Evolutionary conservation across 1,140 invertebrate genomes (phyloP).

Genomic region (Himalopsyche phryganea): DNA sequence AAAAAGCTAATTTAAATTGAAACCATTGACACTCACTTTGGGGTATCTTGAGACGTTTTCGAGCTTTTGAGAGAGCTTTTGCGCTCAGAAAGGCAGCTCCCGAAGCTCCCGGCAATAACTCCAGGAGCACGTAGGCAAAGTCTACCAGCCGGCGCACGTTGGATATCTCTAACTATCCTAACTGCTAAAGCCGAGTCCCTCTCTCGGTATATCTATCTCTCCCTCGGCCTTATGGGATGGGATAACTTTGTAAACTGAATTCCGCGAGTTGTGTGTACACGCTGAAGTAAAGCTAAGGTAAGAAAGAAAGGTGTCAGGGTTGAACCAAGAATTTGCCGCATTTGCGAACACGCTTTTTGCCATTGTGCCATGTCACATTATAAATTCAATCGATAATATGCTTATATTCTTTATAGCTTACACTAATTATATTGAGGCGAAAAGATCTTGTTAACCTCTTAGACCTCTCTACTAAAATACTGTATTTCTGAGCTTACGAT

Average conservation of each 20-base stretch:
- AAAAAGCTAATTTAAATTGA: neutral
- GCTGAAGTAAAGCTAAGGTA: neutral
- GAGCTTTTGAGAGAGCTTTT: no score
- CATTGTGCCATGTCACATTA: no score
- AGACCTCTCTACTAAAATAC: no score
- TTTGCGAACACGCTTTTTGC: no score
- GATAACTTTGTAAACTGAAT: slow-evolving; percentile 28
- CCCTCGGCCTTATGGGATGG: slow-evolving; percentile 10
- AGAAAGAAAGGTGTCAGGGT: slow-evolving; percentile 11
- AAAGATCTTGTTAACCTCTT: no score
- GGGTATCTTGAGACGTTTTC: no score
- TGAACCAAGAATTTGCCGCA: neutral
- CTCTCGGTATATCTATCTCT: slow-evolving; percentile 3
- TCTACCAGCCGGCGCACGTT: neutral
- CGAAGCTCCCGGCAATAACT: slow-evolving; percentile 18
- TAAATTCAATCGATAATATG: no score
- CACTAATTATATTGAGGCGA: no score
- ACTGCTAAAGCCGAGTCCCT: slow-evolving; percentile 20
- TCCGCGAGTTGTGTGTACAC: slow-evolving; percentile 18
- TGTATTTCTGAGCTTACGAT: no score
- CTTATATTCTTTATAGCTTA: no score
- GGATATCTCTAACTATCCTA: slow-evolving; percentile 24
- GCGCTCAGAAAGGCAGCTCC: neutral
- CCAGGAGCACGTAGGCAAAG: slow-evolving; percentile 19
- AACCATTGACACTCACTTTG: neutral